Conservation (phyloP, 2,113 vertebrate species). For the Ailurus styani region DNA sequence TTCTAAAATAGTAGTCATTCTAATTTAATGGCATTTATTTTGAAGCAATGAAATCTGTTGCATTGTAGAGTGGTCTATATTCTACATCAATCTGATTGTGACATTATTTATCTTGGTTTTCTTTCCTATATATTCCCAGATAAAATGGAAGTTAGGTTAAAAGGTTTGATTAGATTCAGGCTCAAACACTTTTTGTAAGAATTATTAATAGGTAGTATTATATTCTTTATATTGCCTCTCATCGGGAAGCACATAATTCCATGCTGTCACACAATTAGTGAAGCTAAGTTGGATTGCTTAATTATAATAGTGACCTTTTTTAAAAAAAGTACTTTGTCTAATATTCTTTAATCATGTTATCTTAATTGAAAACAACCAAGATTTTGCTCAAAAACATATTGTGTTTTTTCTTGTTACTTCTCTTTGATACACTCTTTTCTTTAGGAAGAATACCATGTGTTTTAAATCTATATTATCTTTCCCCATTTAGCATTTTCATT, state of each 20-base stretch:
- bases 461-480: background rate
- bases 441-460: background rate
- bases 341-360: background rate
- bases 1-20: background rate
- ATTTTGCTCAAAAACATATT: background rate
- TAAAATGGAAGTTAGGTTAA: background rate
- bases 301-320: background rate
- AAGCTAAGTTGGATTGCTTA: background rate
- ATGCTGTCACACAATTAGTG: background rate
- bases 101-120: background rate
- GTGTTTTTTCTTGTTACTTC: background rate
- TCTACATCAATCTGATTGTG: background rate
- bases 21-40: background rate
- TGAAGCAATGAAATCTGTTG: background rate
- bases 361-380: background rate
- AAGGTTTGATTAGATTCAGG: background rate
- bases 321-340: background rate
- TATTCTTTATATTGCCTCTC: background rate
- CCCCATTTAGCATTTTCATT: background rate
- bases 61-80: background rate
- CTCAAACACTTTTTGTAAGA: background rate
- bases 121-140: background rate
- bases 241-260: background rate
- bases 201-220: background rate
- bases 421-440: background rate